These are phyloP conservation scores for Corvus cornix DNA, from an alignment of 2,113 vertebrate species.

Conservation along the genomic window DNA sequence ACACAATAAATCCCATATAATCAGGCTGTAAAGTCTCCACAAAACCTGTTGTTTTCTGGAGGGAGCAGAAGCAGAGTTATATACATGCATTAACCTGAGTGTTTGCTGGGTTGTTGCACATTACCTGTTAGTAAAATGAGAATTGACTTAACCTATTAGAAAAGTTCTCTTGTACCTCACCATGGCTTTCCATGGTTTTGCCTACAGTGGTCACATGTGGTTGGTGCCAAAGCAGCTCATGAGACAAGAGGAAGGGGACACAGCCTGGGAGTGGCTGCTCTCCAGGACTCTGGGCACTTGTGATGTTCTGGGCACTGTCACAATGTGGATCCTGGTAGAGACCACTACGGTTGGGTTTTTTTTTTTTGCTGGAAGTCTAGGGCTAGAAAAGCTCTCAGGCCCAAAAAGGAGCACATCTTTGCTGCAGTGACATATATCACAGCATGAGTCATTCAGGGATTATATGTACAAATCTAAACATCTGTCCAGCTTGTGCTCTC, in stretches of 20 bases:
- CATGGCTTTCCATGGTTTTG: background rate
- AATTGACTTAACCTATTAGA: background rate
- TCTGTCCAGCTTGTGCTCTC: background rate
- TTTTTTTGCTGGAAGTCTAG: background rate
- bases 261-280: accelerated
- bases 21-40: background rate
- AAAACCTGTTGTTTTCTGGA: background rate
- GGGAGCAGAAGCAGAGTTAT: background rate
- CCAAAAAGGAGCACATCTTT: background rate
- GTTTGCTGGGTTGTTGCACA: background rate
- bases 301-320: background rate
- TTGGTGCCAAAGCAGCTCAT: background rate
- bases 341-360: accelerated
- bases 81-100: background rate
- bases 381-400: background rate
- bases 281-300: background rate
- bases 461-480: background rate
- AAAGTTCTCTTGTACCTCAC: background rate
- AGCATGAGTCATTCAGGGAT: slow-evolving; percentile 21
- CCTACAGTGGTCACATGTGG: background rate
- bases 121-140: background rate
- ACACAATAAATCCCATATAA: background rate
- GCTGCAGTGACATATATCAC: slow-evolving; percentile 9
- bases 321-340: background rate
- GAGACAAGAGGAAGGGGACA: background rate